Evolutionary conservation across 2,888 invertebrate species (phyloP).

Genomic region (Eulithis prunata): DNA sequence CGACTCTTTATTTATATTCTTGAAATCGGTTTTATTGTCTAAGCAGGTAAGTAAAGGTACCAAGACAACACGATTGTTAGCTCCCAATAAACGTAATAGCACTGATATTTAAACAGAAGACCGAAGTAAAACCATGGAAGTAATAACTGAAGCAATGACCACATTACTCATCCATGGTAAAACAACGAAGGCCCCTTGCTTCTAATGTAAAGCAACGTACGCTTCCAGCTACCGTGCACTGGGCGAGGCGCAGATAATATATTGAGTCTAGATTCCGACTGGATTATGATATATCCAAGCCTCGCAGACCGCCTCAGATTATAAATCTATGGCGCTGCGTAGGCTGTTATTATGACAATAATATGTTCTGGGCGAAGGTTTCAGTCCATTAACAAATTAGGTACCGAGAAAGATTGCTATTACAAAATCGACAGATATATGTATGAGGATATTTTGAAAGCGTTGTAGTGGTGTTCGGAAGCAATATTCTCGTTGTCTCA

Average conservation of each 20-base stretch:
- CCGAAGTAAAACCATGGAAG: too few species aligned
- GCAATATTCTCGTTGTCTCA: background rate
- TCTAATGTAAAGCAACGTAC: slow-evolving; percentile 44
- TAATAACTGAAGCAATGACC: background rate
- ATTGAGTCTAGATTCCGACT: slow-evolving; percentile 50
- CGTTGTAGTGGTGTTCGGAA: too few species aligned
- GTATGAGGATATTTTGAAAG: background rate
- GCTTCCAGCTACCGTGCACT: slow-evolving; percentile 47
- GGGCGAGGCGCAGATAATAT: slow-evolving; percentile 47
- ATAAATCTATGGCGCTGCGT: slow-evolving; percentile 44
- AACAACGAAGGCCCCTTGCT: slow-evolving; percentile 35
- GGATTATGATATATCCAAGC: slow-evolving; percentile 55
- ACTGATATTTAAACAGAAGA: too few species aligned
- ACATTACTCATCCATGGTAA: slow-evolving; percentile 12
- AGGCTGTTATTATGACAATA: slow-evolving; percentile 49
- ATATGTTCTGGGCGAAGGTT: slow-evolving; percentile 44
- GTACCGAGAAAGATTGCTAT: slow-evolving; percentile 12
- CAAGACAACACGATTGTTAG: too few species aligned
- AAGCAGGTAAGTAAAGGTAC: background rate
- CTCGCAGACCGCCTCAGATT: slow-evolving; percentile 37
- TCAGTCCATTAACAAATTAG: slow-evolving; percentile 31
- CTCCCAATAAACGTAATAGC: too few species aligned
- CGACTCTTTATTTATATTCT: slow-evolving; percentile 24
- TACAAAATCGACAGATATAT: background rate
- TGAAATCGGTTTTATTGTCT: slow-evolving; percentile 13